Conservation (phyloP, 1,140 invertebrate genomes). For the Aporrectodea caliginosa region DNA sequence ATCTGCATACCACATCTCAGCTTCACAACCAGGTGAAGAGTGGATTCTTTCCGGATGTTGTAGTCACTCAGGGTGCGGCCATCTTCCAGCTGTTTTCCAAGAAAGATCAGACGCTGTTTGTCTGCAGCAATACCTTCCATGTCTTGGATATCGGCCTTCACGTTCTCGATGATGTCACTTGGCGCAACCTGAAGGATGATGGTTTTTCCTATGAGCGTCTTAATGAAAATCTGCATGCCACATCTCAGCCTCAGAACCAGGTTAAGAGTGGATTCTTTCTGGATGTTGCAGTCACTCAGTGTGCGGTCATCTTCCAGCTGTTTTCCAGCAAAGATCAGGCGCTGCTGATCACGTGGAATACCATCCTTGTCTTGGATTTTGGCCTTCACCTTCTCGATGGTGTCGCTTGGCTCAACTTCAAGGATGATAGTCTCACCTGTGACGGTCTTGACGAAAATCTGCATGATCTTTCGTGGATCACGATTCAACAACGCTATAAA, state of each 20-base stretch:
- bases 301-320: too few species aligned
- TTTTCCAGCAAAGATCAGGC: too few species aligned
- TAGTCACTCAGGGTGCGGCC: slow-evolving; percentile 70
- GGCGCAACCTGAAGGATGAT: slow-evolving; percentile 59
- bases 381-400: too few species aligned
- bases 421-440: slow-evolving; percentile 57
- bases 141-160: slow-evolving; percentile 57
- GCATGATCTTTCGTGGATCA: too few species aligned
- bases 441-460: too few species aligned
- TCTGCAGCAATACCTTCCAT: slow-evolving; percentile 58
- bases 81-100: slow-evolving; percentile 65
- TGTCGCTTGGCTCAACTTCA: too few species aligned
- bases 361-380: too few species aligned
- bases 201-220: slow-evolving; percentile 58
- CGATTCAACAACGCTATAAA: too few species aligned
- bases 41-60: slow-evolving; percentile 75
- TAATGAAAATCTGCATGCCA: slow-evolving; percentile 33
- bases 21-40: slow-evolving; percentile 63
- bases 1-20: slow-evolving; percentile 65
- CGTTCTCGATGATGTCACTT: slow-evolving; percentile 58
- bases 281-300: slow-evolving; percentile 76
- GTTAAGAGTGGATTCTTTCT: slow-evolving; percentile 68
- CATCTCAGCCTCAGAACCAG: too few species aligned
- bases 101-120: slow-evolving; percentile 62
- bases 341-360: too few species aligned